phyloP scores from a whole-genome alignment of 2,888 invertebrate genomes.

The Lycophotia porphyrea region DNA sequence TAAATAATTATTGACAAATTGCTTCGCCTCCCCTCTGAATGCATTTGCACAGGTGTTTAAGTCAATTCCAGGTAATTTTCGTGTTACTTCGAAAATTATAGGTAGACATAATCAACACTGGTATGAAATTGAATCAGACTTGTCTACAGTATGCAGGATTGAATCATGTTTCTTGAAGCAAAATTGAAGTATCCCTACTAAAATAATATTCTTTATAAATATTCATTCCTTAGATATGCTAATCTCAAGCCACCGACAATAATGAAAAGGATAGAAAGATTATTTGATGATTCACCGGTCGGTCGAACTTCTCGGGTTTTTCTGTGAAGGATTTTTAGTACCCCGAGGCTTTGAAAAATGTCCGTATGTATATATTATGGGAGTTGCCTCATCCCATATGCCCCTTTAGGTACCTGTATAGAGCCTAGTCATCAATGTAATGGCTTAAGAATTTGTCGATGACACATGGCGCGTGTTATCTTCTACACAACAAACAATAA shows the following conservation, averaged over 20 bases:
- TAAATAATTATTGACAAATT: constrained; percentile 68
- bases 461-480: background rate
- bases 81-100: constrained; percentile 28
- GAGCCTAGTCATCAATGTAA: constrained; percentile 11
- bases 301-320: constrained; percentile 34
- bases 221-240: constrained; percentile 27
- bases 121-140: constrained; percentile 23
- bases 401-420: constrained; percentile 8
- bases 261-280: background rate
- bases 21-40: constrained; percentile 56
- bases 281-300: constrained; percentile 34
- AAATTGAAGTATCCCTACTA: background rate
- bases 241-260: constrained; percentile 26
- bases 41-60: constrained; percentile 61
- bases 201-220: constrained; percentile 24
- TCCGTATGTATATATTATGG: background rate
- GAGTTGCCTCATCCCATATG: background rate
- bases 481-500: background rate
- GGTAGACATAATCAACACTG: background rate
- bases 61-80: constrained; percentile 44
- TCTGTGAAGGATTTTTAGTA: constrained; percentile 35
- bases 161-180: constrained; percentile 7
- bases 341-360: constrained; percentile 1
- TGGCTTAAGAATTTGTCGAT: constrained; percentile 21
- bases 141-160: constrained; percentile 9